Evolutionary conservation across 2,797 vertebrate species (phyloP).

Genomic region (Alca torda): DNA sequence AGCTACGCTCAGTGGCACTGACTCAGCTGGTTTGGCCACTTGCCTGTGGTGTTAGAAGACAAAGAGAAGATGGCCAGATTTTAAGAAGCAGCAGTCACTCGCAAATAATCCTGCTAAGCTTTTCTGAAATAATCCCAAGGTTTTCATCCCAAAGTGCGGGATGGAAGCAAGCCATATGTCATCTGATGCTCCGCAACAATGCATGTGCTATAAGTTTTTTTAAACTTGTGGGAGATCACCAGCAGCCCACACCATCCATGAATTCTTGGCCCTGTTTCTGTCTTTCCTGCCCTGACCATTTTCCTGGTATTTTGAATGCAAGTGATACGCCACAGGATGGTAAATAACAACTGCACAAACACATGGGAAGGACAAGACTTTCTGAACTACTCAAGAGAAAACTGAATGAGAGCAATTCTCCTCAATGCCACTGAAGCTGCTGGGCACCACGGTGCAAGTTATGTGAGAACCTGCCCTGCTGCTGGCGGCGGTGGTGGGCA

Average conservation of each 20-base stretch:
- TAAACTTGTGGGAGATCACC: not conserved
- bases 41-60: not conserved
- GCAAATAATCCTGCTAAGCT: not conserved
- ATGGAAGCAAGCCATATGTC: accelerated
- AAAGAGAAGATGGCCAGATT: not conserved
- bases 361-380: not conserved
- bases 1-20: not conserved
- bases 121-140: not conserved
- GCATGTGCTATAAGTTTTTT: accelerated
- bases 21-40: not conserved
- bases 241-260: not conserved
- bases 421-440: not conserved
- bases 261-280: not conserved
- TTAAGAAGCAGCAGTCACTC: not conserved
- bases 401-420: accelerated
- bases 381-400: not conserved
- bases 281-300: not conserved
- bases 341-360: not conserved
- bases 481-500: not conserved
- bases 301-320: not conserved
- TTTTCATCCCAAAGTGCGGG: not conserved
- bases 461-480: not conserved
- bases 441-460: accelerated
- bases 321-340: no score
- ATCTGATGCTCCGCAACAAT: accelerated